phyloP scores from a whole-genome alignment of 2,888 invertebrate genomes.

The Boloria euphrosyne region DNA sequence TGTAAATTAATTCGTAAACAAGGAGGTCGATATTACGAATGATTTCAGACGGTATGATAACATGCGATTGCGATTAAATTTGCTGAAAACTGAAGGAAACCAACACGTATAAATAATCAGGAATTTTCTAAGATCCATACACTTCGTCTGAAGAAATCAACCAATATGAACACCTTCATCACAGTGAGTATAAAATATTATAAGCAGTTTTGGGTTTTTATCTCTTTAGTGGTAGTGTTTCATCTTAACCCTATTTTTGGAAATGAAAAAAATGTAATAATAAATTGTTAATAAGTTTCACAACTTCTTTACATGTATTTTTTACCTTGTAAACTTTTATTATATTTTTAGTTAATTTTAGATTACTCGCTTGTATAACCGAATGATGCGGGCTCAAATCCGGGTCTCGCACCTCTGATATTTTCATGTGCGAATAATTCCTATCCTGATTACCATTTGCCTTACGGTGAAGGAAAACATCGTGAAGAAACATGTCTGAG shows the following conservation, averaged over 20 bases:
- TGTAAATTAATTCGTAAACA: slow-evolving; percentile 16
- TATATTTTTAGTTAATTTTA: too few relatives aligned
- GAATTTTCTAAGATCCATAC: slow-evolving; percentile 42
- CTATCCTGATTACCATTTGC: too few relatives aligned
- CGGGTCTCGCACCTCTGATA: too few relatives aligned
- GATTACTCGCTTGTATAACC: too few relatives aligned
- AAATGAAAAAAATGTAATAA: too few relatives aligned
- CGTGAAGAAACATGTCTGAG: too few relatives aligned
- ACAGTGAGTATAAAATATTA: slow-evolving; percentile 59
- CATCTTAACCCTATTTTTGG: background rate
- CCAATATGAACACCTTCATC: slow-evolving; percentile 69
- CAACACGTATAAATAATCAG: slow-evolving; percentile 42
- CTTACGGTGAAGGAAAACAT: too few relatives aligned
- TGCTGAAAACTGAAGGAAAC: slow-evolving; percentile 38
- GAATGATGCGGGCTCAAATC: too few relatives aligned
- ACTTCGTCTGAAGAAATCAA: slow-evolving; percentile 64
- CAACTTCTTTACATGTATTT: too few relatives aligned
- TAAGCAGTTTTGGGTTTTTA: slow-evolving; percentile 10
- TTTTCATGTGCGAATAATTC: too few relatives aligned
- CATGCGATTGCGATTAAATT: slow-evolving; percentile 6
- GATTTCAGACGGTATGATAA: slow-evolving; percentile 12
- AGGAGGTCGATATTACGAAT: slow-evolving; percentile 8
- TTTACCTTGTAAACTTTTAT: too few relatives aligned
- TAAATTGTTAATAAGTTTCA: too few relatives aligned
- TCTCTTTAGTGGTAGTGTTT: background rate